Base-by-base conservation (phyloP, 1,140 invertebrate species). In the Eueides isabella region DNA sequence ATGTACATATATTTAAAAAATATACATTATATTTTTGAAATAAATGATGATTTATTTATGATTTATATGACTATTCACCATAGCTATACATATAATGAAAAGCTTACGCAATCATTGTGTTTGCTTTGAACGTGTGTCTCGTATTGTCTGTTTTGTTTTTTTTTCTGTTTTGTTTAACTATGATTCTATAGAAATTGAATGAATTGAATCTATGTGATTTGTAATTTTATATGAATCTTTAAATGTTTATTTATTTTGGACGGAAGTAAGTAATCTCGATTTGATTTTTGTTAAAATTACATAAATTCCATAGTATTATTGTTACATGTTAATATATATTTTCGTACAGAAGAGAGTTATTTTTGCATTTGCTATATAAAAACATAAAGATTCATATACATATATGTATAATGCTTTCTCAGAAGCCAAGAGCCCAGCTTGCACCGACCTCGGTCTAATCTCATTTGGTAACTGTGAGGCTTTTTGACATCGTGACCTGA, bases 401-500 rank as follows among this genome's bases (percentile, higher is more conserved):
- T 9, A 12, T 26, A 55, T 55, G 2, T 23, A 55, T 14, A 38
- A 44, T 68, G 73, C 67, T 66, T 72, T 66, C 64, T 23, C 67
- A 71, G 73, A 67, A 75, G 23, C 71, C 44, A 38, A 75, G 73
- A 82, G 77, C 26, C 76, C 81, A 85, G 87, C 87, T 92, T 92
- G 71, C 77, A 84, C 90, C 88, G 72, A 71, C 85, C 82, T 87
- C 90, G 86, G 85, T 93, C 90, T 97, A 97, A 97, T 97, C 97
- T 97, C 97, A 97, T 97, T 96, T 96, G 96, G 96, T 97, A 97
- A 97, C 96, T 97, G 96, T 97, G 97, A 97, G 97, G 83, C 81
- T 86, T 92, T 70, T 67, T 79, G 76, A 85, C 76, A 72, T 69
- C 76, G 82, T 83, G 83, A 67, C 16, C 67, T 67, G 69, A 71